These are phyloP conservation scores for Brachionus calyciflorus DNA, from an alignment of 1,140 invertebrate genomes.

Conservation along the genomic window DNA sequence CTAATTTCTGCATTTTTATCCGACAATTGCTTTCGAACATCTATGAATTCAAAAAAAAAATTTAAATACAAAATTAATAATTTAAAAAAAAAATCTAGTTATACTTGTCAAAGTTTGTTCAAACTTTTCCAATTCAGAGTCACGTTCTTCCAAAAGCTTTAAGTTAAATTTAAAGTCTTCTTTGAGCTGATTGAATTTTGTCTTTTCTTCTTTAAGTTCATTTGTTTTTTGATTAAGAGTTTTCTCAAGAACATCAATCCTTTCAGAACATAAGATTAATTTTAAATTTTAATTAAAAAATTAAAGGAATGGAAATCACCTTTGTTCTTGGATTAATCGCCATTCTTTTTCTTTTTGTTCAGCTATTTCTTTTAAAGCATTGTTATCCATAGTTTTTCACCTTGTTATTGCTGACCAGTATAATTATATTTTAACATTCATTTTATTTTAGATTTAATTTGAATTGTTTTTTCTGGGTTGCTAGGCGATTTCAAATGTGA, in stretches of 20 bases:
- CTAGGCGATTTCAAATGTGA: no score
- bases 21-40: conserved; percentile 53
- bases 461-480: no score
- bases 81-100: not conserved
- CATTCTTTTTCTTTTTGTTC: conserved; percentile 59
- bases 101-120: conserved; percentile 54
- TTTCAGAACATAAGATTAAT: conserved; percentile 46
- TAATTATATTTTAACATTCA: no score
- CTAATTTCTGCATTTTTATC: conserved; percentile 55
- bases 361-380: conserved; percentile 52
- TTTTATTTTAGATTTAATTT: no score
- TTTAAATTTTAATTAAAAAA: not conserved
- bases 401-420: no score
- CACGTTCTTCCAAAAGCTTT: conserved; percentile 56
- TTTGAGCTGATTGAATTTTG: conserved; percentile 55
- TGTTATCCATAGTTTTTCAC: not conserved
- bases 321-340: conserved; percentile 55
- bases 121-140: conserved; percentile 57
- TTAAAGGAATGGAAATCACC: conserved; percentile 52
- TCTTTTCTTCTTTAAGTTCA: conserved; percentile 51
- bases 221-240: conserved; percentile 53
- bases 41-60: conserved; percentile 21
- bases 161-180: conserved; percentile 61
- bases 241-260: conserved; percentile 52
- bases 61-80: not conserved